Evolutionary conservation across 2,888 invertebrate genomes (phyloP).

Genomic region (Augochlorella aurata): DNA sequence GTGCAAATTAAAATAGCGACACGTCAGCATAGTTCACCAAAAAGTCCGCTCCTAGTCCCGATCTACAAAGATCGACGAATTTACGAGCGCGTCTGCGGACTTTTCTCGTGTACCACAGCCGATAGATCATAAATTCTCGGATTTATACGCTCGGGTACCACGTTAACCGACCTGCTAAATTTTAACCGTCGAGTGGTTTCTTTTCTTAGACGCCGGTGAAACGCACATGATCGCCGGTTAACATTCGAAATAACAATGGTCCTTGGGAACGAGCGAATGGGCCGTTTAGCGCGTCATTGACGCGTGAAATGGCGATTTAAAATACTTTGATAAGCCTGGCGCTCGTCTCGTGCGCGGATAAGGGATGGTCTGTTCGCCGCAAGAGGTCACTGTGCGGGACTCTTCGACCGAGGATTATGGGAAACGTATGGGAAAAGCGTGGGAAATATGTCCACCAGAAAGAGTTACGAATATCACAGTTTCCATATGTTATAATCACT

Average conservation of each 20-base stretch:
- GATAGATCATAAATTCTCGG: background rate
- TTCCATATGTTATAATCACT: too few species aligned
- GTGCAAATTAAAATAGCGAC: background rate
- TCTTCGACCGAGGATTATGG: conserved; percentile 39
- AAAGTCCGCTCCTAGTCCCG: background rate
- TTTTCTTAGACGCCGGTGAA: conserved; percentile 17
- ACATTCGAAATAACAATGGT: conserved; percentile 14
- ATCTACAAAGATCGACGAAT: background rate
- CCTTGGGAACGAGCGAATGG: background rate
- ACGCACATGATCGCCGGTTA: background rate
- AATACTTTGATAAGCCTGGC: conserved; percentile 14
- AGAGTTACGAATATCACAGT: background rate
- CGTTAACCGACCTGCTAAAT: conserved; percentile 2
- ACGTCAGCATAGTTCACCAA: background rate
- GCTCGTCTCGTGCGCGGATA: conserved; percentile 34
- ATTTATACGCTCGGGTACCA: background rate
- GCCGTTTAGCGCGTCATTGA: conserved; percentile 16
- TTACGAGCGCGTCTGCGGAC: background rate
- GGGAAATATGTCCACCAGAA: conserved; percentile 22
- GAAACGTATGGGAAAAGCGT: conserved; percentile 48
- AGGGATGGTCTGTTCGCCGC: conserved; percentile 55
- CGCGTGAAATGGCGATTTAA: conserved; percentile 19
- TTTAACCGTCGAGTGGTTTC: conserved; percentile 19
- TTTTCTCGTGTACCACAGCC: background rate
- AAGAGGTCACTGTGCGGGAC: conserved; percentile 24